phyloP scores from a whole-genome alignment of 2,888 invertebrate genomes.

The Hemithea aestivaria region DNA sequence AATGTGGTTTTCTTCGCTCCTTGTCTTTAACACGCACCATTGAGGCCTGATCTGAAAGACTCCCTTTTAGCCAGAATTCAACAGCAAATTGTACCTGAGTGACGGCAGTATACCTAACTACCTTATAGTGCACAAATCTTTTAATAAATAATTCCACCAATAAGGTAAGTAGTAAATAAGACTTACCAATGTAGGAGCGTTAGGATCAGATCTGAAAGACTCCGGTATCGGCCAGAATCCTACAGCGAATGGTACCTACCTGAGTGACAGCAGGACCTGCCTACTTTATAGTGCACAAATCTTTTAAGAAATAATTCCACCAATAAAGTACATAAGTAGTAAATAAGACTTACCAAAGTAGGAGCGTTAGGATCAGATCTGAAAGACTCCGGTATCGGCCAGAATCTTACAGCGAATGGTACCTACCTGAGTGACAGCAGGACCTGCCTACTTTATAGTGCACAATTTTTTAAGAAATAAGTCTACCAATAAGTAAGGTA shows the following conservation, averaged over 20 bases:
- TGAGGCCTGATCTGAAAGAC: slow-evolving; percentile 97
- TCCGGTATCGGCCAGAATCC: slow-evolving; percentile 99
- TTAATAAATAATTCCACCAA: too few relatives aligned
- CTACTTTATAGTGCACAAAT: too few relatives aligned
- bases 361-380: slow-evolving; percentile 96
- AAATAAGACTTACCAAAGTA: slow-evolving; percentile 80
- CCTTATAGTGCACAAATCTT: too few relatives aligned
- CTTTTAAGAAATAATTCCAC: too few relatives aligned
- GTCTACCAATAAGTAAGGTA: too few relatives aligned
- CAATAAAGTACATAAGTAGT: too few relatives aligned
- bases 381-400: slow-evolving; percentile 99
- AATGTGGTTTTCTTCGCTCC: too few relatives aligned
- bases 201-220: slow-evolving; percentile 97
- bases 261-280: slow-evolving; percentile 94
- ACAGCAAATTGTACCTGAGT: slow-evolving; percentile 94
- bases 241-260: slow-evolving; percentile 92
- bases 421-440: slow-evolving; percentile 94
- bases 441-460: too few relatives aligned
- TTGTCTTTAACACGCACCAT: too few relatives aligned
- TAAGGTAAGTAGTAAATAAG: too few relatives aligned
- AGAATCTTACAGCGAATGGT: slow-evolving; percentile 95
- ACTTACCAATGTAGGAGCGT: slow-evolving; percentile 87
- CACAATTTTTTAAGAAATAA: too few relatives aligned
- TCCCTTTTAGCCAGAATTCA: slow-evolving; percentile 99
- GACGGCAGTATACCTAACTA: too few relatives aligned